These are phyloP conservation scores for Corbicula japonica DNA, from an alignment of 2,888 invertebrate species.

Conservation along the genomic window DNA sequence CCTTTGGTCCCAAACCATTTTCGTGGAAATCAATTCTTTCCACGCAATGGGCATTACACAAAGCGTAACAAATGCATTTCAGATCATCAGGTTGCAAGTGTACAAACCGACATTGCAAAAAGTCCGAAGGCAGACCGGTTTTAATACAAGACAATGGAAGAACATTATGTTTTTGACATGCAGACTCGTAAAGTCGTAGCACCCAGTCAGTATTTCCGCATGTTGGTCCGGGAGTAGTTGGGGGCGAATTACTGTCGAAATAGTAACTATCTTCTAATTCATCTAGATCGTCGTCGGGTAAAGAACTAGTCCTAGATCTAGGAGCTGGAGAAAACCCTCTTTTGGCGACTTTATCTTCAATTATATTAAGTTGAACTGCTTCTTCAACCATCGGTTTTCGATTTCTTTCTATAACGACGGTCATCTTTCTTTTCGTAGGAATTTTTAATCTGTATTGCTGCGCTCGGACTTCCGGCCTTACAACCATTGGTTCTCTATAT, in stretches of 20 bases:
- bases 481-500: no score
- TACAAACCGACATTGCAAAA: constrained; percentile 36
- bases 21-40: constrained; percentile 52
- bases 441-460: constrained; percentile 13
- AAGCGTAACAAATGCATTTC: constrained; percentile 46
- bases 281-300: constrained; percentile 4
- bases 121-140: constrained; percentile 33
- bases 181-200: constrained; percentile 10
- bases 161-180: constrained; percentile 52
- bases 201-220: not conserved
- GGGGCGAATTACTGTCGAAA: not conserved
- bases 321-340: not conserved
- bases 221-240: not conserved
- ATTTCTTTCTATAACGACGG: not conserved
- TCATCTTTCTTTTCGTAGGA: not conserved
- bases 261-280: constrained; percentile 14
- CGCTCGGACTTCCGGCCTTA: no score
- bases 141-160: constrained; percentile 47
- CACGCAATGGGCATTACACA: constrained; percentile 39
- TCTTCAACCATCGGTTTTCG: not conserved
- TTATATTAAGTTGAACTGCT: not conserved
- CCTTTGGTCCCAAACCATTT: constrained; percentile 50
- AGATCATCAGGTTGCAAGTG: constrained; percentile 45
- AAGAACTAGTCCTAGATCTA: no score
- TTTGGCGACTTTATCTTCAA: not conserved